Evolutionary conservation across 1,140 invertebrate genomes (phyloP).

Genomic region (Camponotus vicinus): DNA sequence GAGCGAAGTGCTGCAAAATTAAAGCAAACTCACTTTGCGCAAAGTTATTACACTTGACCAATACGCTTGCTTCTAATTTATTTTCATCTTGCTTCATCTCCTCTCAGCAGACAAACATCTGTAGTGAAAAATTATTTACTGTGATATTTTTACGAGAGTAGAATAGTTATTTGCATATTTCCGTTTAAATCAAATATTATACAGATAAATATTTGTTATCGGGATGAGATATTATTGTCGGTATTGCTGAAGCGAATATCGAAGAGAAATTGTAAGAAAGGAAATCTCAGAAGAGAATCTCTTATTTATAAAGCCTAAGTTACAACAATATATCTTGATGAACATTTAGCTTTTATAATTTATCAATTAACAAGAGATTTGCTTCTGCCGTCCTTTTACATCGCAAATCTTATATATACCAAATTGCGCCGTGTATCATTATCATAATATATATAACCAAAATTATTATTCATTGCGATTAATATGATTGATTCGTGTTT

Average conservation of each 20-base stretch:
- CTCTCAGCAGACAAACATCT: neutral
- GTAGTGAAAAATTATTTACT: neutral
- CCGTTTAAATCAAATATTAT: slow-evolving; percentile 5
- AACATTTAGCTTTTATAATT: slow-evolving; percentile 51
- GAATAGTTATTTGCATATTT: slow-evolving; percentile 15
- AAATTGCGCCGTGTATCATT: slow-evolving; percentile 42
- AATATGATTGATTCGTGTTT: neutral
- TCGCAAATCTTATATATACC: slow-evolving; percentile 58
- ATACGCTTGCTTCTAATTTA: slow-evolving; percentile 5
- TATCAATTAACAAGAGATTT: slow-evolving; percentile 65
- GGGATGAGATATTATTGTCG: slow-evolving; percentile 15
- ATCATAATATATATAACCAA: slow-evolving; percentile 41
- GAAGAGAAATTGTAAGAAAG: slow-evolving; percentile 26
- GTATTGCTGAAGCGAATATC: slow-evolving; percentile 39
- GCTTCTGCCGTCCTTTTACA: slow-evolving; percentile 70
- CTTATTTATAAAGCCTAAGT: slow-evolving; percentile 46
- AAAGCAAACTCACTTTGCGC: slow-evolving; percentile 30
- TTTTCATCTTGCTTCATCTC: neutral
- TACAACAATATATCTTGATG: slow-evolving; percentile 50
- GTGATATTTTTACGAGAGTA: neutral
- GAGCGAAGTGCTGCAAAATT: slow-evolving; percentile 33
- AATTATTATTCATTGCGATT: slow-evolving; percentile 27
- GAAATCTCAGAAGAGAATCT: slow-evolving; percentile 45
- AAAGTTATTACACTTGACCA: slow-evolving; percentile 39
- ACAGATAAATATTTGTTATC: slow-evolving; percentile 16